A percentile compares a stretch with the other conserved stretches of the same genome.
phyloP scores from a whole-genome alignment of 2,113 vertebrate species.

The Pseudorasbora parva region DNA sequence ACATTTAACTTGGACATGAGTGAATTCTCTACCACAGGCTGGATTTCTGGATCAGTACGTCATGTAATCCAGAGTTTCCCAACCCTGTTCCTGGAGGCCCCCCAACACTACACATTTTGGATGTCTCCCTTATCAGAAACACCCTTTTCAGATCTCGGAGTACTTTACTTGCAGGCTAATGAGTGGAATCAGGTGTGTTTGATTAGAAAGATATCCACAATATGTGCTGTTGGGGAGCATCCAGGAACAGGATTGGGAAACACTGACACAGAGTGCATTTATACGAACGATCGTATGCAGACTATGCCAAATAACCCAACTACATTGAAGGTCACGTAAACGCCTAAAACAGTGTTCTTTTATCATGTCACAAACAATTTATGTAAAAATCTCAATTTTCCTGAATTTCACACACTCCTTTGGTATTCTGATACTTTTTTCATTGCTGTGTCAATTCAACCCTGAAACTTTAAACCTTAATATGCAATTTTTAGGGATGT shows the following conservation, averaged over 20 bases:
- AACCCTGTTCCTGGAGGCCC: constrained; percentile 23
- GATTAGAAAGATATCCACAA: constrained; percentile 13
- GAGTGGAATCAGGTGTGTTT: constrained; percentile 6
- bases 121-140: constrained; percentile 15
- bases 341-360: background rate
- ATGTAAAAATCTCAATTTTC: background rate
- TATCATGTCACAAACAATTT: background rate
- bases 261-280: background rate
- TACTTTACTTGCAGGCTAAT: constrained; percentile 12
- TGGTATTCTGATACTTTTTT: no score
- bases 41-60: background rate
- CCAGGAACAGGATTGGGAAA: constrained; percentile 16
- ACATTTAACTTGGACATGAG: background rate
- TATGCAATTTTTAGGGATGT: no score
- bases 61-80: background rate
- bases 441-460: no score
- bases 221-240: constrained; percentile 17
- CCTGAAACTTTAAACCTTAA: no score
- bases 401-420: no score
- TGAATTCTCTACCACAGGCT: background rate
- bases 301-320: constrained; percentile 11
- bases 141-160: constrained; percentile 2
- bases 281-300: background rate
- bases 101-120: background rate
- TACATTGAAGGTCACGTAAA: background rate